These are phyloP conservation scores for Indri indri DNA, from an alignment of 2,113 vertebrate genomes.

Conservation along the genomic window DNA sequence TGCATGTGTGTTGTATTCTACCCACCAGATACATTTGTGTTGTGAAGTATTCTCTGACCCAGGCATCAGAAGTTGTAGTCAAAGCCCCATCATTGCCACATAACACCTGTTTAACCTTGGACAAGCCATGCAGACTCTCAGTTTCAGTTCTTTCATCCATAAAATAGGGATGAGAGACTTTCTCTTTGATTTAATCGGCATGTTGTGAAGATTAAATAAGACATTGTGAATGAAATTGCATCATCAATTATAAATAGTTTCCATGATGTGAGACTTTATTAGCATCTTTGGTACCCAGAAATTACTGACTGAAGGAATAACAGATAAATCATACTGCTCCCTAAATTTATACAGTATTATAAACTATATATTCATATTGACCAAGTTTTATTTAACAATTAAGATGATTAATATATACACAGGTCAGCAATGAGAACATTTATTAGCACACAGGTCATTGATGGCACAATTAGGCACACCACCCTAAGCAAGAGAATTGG, in stretches of 20 bases:
- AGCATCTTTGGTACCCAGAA: neutral
- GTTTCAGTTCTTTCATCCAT: neutral
- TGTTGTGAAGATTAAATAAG: neutral
- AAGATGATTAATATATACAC: neutral
- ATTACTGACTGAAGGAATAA: neutral
- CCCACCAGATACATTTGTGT: neutral
- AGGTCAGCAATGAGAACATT: neutral
- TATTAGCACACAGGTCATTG: neutral
- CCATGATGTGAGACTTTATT: neutral
- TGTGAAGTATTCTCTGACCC: neutral
- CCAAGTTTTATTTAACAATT: neutral
- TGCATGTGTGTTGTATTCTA: neutral
- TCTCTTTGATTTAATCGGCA: neutral
- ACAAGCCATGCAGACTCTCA: neutral
- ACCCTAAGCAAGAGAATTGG: neutral
- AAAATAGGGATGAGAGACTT: neutral
- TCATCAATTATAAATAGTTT: neutral
- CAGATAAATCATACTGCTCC: neutral
- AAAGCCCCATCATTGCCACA: neutral
- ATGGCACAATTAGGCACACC: neutral
- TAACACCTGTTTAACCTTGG: neutral
- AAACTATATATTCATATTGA: neutral
- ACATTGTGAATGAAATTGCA: neutral
- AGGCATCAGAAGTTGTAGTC: neutral
- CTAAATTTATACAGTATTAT: neutral